phyloP scores from a whole-genome alignment of 2,888 invertebrate genomes.

The Drosophila monieri region DNA sequence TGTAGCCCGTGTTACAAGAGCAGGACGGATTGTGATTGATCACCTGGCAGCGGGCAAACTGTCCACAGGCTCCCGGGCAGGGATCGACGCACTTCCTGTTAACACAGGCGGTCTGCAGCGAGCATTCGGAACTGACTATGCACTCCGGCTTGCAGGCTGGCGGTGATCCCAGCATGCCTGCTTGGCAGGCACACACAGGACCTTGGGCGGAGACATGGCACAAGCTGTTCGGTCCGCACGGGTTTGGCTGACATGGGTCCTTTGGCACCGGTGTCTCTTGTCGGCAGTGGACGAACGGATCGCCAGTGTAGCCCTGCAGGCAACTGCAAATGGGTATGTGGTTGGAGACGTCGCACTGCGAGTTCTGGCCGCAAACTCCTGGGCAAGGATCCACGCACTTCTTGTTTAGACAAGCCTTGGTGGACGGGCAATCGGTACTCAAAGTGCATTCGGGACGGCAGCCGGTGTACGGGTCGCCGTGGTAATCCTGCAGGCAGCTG shows the following conservation, averaged over 20 bases:
- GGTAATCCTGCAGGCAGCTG: constrained; percentile 91
- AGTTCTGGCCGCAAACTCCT: constrained; percentile 92
- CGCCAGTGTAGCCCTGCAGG: constrained; percentile 90
- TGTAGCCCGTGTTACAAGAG: constrained; percentile 87
- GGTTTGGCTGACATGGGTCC: constrained; percentile 84
- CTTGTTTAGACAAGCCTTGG: constrained; percentile 91
- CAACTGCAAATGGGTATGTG: constrained; percentile 93
- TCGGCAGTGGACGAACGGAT: constrained; percentile 89
- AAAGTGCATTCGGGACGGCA: constrained; percentile 94
- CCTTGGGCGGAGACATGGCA: constrained; percentile 86
- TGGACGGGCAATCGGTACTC: constrained; percentile 91
- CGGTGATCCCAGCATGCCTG: constrained; percentile 89
- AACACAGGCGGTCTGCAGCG: constrained; percentile 89
- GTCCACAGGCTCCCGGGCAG: constrained; percentile 89
- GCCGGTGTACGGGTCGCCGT: constrained; percentile 93
- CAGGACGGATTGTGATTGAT: constrained; percentile 92
- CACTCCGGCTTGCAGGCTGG: constrained; percentile 92
- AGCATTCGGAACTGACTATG: constrained; percentile 90
- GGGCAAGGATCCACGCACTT: constrained; percentile 94
- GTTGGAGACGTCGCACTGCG: constrained; percentile 92
- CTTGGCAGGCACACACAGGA: constrained; percentile 90
- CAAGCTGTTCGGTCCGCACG: constrained; percentile 85
- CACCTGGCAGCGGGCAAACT: constrained; percentile 89
- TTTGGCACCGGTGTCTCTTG: constrained; percentile 83
- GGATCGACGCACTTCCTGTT: constrained; percentile 91